Conservation (phyloP, 2,113 vertebrate genomes). For the Genyomyrus donnyi region DNA sequence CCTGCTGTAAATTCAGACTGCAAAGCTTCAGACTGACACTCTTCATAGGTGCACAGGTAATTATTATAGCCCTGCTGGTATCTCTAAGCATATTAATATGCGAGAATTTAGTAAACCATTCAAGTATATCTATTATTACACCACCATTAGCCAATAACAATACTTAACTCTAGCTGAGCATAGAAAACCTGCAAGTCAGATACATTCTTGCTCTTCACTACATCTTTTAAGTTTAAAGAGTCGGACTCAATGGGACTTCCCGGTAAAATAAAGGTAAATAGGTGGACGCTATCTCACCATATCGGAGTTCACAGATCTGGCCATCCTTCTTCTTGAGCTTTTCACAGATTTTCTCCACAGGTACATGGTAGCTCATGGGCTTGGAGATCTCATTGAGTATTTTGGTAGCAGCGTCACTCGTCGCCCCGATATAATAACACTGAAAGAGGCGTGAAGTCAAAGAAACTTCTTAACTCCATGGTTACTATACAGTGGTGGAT, state of each 20-base stretch:
- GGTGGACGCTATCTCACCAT: constrained; percentile 61
- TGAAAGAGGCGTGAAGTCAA: constrained; percentile 33
- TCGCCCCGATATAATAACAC: constrained; percentile 98
- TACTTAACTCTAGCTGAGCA: neutral
- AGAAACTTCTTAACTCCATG: neutral
- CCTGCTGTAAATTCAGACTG: neutral
- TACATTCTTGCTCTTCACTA: neutral
- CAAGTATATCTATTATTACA: neutral
- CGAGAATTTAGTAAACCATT: neutral
- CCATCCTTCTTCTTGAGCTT: constrained; percentile 94
- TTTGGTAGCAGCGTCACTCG: constrained; percentile 91
- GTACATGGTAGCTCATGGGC: constrained; percentile 85
- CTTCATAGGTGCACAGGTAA: neutral
- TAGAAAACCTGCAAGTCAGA: neutral
- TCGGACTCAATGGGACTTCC: too few species aligned
- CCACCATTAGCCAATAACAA: neutral
- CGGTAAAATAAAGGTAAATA: too few species aligned
- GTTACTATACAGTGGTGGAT: neutral
- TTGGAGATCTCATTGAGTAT: constrained; percentile 91
- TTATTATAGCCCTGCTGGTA: neutral
- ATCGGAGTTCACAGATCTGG: constrained; percentile 95
- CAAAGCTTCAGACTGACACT: neutral
- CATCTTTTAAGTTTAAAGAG: too few species aligned
- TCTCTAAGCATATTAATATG: neutral
- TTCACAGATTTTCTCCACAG: constrained; percentile 89